A percentile compares a stretch with the other conserved stretches of the same genome.
Conservation (phyloP, 2,888 invertebrate species). For the Horisme vitalbata region DNA sequence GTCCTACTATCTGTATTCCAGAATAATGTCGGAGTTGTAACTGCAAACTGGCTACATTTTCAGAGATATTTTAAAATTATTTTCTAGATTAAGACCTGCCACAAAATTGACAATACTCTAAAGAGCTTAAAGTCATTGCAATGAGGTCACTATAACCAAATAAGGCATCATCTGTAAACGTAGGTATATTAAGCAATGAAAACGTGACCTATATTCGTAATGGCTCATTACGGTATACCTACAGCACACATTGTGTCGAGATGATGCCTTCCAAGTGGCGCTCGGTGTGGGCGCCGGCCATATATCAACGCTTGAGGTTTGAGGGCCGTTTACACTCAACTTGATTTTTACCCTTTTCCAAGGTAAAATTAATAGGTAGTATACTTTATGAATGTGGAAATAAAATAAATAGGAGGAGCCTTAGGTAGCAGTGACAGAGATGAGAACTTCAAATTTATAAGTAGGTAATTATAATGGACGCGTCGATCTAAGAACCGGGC, state of each 20-base stretch:
- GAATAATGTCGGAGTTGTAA: too few relatives aligned
- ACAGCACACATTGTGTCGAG: constrained; percentile 43
- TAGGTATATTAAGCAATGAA: constrained; percentile 26
- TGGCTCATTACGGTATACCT: constrained; percentile 43
- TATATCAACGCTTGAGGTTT: constrained; percentile 45
- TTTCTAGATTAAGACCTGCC: too few relatives aligned
- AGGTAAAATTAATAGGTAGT: too few relatives aligned
- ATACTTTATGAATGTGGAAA: too few relatives aligned
- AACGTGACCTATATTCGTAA: constrained; percentile 46
- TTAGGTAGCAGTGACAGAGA: too few relatives aligned
- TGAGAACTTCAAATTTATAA: too few relatives aligned
- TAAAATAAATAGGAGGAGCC: too few relatives aligned
- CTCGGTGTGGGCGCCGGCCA: constrained; percentile 57
- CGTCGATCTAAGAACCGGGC: too few relatives aligned
- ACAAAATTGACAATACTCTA: background rate
- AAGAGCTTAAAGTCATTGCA: background rate
- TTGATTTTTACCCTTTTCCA: background rate
- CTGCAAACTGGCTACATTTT: too few relatives aligned
- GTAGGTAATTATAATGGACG: too few relatives aligned
- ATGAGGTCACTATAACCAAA: constrained; percentile 9
- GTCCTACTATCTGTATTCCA: too few relatives aligned
- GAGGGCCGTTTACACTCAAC: constrained; percentile 16
- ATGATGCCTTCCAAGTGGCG: constrained; percentile 39
- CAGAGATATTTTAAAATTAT: too few relatives aligned
- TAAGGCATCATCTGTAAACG: constrained; percentile 15